Base-by-base conservation (phyloP, 2,888 invertebrate genomes). In the Pyrocoelia pectoralis region DNA sequence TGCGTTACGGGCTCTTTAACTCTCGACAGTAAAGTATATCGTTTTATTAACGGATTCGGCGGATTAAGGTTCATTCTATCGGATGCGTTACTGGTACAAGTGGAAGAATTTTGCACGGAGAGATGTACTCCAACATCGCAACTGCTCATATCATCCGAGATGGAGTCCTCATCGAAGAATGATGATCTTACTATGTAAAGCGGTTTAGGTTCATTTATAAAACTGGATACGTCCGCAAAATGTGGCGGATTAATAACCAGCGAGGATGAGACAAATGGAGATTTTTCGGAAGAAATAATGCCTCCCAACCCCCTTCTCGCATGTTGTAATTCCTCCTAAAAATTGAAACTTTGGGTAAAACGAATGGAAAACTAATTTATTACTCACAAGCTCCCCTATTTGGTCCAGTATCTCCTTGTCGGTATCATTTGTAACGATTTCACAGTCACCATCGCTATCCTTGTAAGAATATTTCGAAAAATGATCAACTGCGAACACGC, bases 401-500 rank as follows among this genome's bases (percentile, higher is more conserved):
- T 33, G 63, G 52, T 13, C 12, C 41, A 65, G 19, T 9, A 58
- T 17, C 13, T 56, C 59, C 49, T 49, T 17, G 10, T 18, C n/a
- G n/a, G n/a, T 1, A 10, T 49, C 19, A 17, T 4, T 2, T 19
- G 63, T 2, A 24, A 24, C 24, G 4, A 24, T 6, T 6, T 24
- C 24, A 24, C 24, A 24, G 24, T 64, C 66, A 2, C 94, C 94
- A 61, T 97, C 97, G 67, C 95, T 95, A 0, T 94, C 93, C 69
- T 96, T 97, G 8, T 89, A 90, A 51, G 76, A 76, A 79, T 97
- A 97, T 76, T 96, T 97, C n/a, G 97, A 96, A 81, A 97, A 97
- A 81, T 97, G 97, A 60, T 94, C 92, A 43, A 95, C 94, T 79
- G 91, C 88, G 81, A 98, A 98, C 54, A 97, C 97, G 98, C 98